Evolutionary conservation across 2,113 vertebrate species (phyloP).

Genomic region (Chamaea fasciata): DNA sequence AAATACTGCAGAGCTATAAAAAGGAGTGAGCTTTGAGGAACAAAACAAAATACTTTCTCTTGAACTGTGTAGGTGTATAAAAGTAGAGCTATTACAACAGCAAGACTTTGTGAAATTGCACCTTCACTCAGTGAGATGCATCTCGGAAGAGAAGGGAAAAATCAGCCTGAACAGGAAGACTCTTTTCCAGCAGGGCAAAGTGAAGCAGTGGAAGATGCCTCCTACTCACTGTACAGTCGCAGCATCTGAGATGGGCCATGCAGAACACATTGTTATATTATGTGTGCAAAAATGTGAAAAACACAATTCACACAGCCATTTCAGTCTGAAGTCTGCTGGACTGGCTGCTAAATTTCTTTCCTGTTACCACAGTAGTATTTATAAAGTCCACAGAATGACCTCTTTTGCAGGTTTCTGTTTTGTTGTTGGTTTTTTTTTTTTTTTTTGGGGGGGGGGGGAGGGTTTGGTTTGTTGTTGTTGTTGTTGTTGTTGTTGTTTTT

Average conservation of each 20-base stretch:
- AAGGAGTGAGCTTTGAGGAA: conserved; percentile 5
- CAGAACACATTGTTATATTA: background rate
- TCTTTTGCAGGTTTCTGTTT: background rate
- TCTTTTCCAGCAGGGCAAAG: background rate
- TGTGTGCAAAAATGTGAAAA: background rate
- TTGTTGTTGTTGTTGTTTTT: too few relatives aligned
- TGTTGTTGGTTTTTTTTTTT: too few relatives aligned
- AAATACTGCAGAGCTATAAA: conserved; percentile 22
- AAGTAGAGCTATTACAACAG: conserved; percentile 25
- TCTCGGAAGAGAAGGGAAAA: background rate
- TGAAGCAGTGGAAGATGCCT: background rate
- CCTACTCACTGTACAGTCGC: background rate
- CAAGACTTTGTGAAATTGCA: background rate
- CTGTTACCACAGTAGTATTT: background rate
- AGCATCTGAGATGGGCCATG: background rate
- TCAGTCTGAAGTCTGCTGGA: background rate
- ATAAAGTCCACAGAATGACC: background rate
- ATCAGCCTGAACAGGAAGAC: background rate
- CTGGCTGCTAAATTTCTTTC: background rate
- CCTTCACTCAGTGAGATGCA: background rate
- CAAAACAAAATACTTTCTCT: conserved; percentile 24
- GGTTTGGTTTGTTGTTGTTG: too few relatives aligned
- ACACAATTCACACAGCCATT: background rate
- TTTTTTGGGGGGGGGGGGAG: too few relatives aligned
- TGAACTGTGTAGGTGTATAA: conserved; percentile 33